Base-by-base conservation (phyloP, 2,888 invertebrate genomes). In the Carterocephalus palaemon region DNA sequence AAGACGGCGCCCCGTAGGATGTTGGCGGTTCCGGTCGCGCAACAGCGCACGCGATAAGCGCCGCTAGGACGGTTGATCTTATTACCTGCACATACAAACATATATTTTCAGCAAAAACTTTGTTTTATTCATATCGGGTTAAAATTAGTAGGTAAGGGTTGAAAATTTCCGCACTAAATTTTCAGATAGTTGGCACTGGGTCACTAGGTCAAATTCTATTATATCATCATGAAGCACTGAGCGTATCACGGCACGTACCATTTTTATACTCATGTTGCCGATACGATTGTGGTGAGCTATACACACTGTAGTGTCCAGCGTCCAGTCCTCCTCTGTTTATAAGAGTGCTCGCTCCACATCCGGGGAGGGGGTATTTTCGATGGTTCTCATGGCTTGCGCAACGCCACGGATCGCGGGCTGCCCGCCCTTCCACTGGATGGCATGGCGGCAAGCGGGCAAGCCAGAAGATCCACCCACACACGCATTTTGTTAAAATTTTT, bases 1-100 rank as follows among this genome's bases (percentile, higher is more conserved):
- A 73, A 5, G 89, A 79, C 4, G 91, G 90, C 12, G 90, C 88
- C 28, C 90, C 89, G 67, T 91, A 91, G 17, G 83, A 84, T 31
- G 80, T 69, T 9, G 89, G 89, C 2, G 89, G 87, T 68, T 89
- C 90, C 19, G 89, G 90, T 49, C 88, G 84, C 52, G 84, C 89
- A 40, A 63, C 70, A 48, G 64, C 87, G 71, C 70, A 82, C 43
- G 61, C 88, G 62, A 70, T 74, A 64, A 70, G 75, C 72, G 67
- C 83, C 66, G 72, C 78, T 66, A 75, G 67, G 67, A 76, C 73
- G 74, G 83, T 60, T 37, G 79, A 73, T 64, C 76, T 79, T 65
- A 84, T 69, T 64, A 85, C 76, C 87, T 86, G 84, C 64, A 70
- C 73, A 75, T 65, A 76, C 39, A 38, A 42, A 41, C 9, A 38